Evolutionary conservation across 2,113 vertebrate species (phyloP).

Genomic region (Toxostoma redivivum): DNA sequence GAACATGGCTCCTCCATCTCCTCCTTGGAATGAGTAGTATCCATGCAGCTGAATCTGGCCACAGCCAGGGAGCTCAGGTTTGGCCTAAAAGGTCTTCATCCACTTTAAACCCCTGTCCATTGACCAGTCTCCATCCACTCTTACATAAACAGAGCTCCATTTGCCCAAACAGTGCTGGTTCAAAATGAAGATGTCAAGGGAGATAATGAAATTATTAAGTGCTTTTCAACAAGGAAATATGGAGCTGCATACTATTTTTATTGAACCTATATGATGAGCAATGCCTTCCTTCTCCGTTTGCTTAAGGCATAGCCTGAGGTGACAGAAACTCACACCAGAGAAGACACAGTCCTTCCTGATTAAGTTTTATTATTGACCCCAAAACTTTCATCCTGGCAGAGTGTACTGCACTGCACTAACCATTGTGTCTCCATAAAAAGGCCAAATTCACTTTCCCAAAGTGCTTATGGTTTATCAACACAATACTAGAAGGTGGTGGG

Average conservation of each 20-base stretch:
- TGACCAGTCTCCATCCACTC: not conserved
- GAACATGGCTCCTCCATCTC: not conserved
- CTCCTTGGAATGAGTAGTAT: not conserved
- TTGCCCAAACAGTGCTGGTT: not conserved
- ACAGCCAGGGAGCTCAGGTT: not conserved
- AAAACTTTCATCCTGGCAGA: not conserved
- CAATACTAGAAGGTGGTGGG: not conserved
- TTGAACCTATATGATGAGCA: not conserved
- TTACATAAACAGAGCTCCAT: not conserved
- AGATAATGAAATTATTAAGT: not conserved
- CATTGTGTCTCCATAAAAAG: not conserved
- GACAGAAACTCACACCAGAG: not conserved
- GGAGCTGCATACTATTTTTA: not conserved
- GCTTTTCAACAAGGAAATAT: not conserved
- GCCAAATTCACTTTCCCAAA: not conserved
- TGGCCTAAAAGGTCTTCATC: not conserved
- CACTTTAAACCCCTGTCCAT: not conserved
- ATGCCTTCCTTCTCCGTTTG: not conserved
- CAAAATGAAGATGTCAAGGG: not conserved
- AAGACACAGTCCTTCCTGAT: not conserved
- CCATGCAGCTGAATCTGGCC: not conserved
- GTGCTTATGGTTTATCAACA: not conserved
- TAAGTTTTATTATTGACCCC: not conserved
- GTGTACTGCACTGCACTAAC: not conserved
- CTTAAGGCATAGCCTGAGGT: not conserved